These are phyloP conservation scores for Platycercus adscitus DNA, from an alignment of 2,113 vertebrate genomes.

Conservation along the genomic window DNA sequence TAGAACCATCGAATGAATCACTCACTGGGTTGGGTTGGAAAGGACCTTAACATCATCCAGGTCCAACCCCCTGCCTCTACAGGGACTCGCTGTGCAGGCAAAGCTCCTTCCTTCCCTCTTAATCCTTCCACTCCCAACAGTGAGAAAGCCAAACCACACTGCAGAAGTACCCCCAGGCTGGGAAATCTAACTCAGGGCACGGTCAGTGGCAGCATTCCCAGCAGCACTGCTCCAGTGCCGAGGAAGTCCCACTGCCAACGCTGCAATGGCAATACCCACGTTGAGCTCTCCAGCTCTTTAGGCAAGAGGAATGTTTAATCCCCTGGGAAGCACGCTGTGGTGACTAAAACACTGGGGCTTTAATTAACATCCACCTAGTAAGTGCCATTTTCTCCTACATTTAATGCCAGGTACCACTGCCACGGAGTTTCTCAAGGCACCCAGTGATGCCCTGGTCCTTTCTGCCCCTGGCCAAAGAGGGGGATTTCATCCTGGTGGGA, in stretches of 20 bases:
- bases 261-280: background rate
- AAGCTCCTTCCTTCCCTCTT: background rate
- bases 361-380: background rate
- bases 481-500: fast-evolving
- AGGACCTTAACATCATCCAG: background rate
- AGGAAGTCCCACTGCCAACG: fast-evolving
- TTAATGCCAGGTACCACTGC: background rate
- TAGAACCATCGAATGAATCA: background rate
- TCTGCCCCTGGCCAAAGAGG: background rate
- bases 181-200: fast-evolving
- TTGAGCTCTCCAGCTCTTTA: background rate
- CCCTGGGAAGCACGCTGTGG: background rate
- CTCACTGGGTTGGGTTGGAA: background rate
- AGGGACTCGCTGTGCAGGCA: background rate
- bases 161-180: background rate
- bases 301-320: background rate
- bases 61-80: background rate
- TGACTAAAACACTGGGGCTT: background rate
- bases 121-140: background rate
- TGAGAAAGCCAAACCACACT: background rate
- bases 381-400: background rate
- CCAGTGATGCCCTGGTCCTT: background rate
- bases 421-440: background rate
- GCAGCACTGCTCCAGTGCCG: fast-evolving
- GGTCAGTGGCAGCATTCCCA: fast-evolving